Evolutionary conservation across 2,888 invertebrate genomes (phyloP).

Genomic region (Acronicta alni): DNA sequence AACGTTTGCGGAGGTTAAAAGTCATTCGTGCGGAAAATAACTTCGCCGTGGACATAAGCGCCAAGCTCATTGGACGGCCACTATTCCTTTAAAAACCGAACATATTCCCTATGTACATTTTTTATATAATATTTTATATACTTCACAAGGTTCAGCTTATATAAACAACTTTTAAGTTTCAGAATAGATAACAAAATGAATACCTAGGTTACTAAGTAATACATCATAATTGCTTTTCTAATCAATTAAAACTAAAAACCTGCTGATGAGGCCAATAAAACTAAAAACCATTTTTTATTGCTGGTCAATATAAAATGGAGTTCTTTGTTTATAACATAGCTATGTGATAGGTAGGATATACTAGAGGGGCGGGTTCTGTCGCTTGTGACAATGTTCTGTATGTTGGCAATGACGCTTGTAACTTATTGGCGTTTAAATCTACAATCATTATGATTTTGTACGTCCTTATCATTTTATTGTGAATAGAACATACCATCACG

Average conservation of each 20-base stretch:
- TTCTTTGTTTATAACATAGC: not conserved
- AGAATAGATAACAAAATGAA: not conserved
- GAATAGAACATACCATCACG: too few relatives aligned
- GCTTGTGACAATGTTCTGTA: slow-evolving; percentile 1
- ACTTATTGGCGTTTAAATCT: slow-evolving; percentile 14
- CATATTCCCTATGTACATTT: slow-evolving; percentile 8
- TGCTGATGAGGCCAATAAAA: slow-evolving; percentile 3
- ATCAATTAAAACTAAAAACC: not conserved
- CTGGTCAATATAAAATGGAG: not conserved
- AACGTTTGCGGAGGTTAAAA: not conserved
- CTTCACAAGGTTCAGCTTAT: not conserved
- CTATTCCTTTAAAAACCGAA: not conserved
- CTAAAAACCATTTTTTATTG: slow-evolving; percentile 6
- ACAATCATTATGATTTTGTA: too few relatives aligned
- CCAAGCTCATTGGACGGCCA: slow-evolving; percentile 24
- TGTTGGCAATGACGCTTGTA: not conserved
- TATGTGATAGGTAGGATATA: not conserved
- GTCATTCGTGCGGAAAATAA: slow-evolving; percentile 36
- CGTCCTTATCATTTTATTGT: too few relatives aligned
- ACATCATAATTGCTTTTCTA: slow-evolving; percentile 1
- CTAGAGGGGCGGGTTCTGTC: slow-evolving; percentile 1
- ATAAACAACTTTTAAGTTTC: not conserved
- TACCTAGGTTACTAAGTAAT: not conserved
- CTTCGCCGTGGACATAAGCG: not conserved
- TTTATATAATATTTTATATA: slow-evolving; percentile 10